Evolutionary conservation across 1,140 invertebrate genomes (phyloP).

Genomic region (Panagrolaimus sp.): DNA sequence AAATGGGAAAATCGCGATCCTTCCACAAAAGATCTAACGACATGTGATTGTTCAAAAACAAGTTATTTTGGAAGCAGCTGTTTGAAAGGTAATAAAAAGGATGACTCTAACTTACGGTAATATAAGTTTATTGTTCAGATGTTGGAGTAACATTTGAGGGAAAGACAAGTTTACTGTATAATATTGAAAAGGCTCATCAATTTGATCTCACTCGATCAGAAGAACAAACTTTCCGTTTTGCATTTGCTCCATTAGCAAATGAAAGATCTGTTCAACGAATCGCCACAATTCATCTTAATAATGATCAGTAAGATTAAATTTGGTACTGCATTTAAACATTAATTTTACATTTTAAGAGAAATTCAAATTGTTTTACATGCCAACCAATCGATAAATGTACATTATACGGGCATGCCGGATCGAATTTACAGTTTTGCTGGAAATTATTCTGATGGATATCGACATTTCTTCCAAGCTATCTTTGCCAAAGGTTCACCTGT

Average conservation of each 20-base stretch:
- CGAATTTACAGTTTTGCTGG: constrained; percentile 15
- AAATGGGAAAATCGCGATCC: constrained; percentile 40
- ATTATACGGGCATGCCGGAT: not conserved
- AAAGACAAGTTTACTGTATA: constrained; percentile 26
- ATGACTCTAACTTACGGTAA: not conserved
- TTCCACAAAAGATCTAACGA: constrained; percentile 19
- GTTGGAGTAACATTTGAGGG: constrained; percentile 33
- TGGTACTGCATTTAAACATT: too few relatives aligned
- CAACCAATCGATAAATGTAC: constrained; percentile 20
- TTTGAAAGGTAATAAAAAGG: constrained; percentile 25
- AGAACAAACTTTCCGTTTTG: constrained; percentile 40
- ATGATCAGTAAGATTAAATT: constrained; percentile 21
- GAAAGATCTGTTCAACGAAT: constrained; percentile 17
- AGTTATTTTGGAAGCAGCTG: constrained; percentile 36
- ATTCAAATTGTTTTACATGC: constrained; percentile 28
- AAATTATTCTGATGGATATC: constrained; percentile 37
- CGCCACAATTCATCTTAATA: constrained; percentile 27
- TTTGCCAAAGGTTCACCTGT: constrained; percentile 17
- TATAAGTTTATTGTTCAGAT: constrained; percentile 25
- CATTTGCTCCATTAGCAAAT: constrained; percentile 20
- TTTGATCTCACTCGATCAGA: constrained; percentile 36
- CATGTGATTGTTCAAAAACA: constrained; percentile 42
- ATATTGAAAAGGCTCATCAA: constrained; percentile 36
- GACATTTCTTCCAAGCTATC: constrained; percentile 37
- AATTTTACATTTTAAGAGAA: constrained; percentile 19